Percentiles rank a stretch among this genome's conserved stretches.
These are phyloP conservation scores for Otus sunia DNA, from an alignment of 2,113 vertebrate species.

Conservation along the genomic window DNA sequence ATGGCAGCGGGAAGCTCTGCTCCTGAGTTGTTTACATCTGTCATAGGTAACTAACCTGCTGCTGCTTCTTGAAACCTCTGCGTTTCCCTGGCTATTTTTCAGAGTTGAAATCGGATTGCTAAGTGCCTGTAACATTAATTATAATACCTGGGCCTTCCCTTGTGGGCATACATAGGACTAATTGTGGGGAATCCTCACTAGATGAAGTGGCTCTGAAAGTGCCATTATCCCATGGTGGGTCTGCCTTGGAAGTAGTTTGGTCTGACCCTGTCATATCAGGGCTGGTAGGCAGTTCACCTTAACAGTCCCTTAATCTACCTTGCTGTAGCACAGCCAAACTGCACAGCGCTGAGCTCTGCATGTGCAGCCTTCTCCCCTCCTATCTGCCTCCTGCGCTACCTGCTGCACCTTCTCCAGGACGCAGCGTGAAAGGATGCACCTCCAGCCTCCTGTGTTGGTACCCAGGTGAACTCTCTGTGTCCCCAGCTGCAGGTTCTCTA, in stretches of 20 bases:
- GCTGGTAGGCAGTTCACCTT: background rate
- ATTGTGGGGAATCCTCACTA: background rate
- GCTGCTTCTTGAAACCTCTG: background rate
- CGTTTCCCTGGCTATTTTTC: accelerated
- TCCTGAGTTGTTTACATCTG: constrained; percentile 96
- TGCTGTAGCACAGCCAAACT: background rate
- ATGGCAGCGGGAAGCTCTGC: constrained; percentile 98
- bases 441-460: background rate
- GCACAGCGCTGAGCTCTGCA: background rate
- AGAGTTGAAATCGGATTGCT: background rate
- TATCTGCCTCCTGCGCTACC: accelerated
- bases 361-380: background rate
- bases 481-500: background rate
- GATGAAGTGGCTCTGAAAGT: background rate
- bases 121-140: accelerated
- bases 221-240: background rate
- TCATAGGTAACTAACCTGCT: constrained; percentile 85
- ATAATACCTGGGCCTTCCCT: background rate
- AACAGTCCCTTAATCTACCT: accelerated
- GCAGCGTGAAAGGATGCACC: background rate
- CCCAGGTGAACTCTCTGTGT: background rate
- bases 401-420: accelerated
- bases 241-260: background rate
- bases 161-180: accelerated
- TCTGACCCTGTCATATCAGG: background rate